phyloP scores from a whole-genome alignment of 2,113 vertebrate genomes.

The Tonatia bakeri region DNA sequence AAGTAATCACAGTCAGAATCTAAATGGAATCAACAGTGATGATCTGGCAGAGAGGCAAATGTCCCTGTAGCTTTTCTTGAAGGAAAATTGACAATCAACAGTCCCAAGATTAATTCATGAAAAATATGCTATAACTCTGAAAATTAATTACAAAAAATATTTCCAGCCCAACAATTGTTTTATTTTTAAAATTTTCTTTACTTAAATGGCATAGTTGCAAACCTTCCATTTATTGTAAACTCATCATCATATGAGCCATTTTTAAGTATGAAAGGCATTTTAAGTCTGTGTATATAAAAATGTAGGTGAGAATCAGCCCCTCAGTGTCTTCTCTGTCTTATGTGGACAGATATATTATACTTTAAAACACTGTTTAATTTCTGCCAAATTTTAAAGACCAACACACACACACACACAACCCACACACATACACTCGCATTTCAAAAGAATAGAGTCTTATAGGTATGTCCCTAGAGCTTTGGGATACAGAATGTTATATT shows the following conservation, averaged over 20 bases:
- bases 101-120: conserved; percentile 20
- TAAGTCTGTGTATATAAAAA: not conserved
- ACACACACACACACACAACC: not conserved
- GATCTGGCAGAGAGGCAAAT: conserved; percentile 62
- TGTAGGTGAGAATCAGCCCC: not conserved
- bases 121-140: not conserved
- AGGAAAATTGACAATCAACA: conserved; percentile 51
- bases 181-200: not conserved
- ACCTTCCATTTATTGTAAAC: not conserved
- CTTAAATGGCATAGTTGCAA: not conserved
- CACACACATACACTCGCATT: not conserved
- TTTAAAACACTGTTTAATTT: not conserved
- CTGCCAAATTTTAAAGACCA: not conserved
- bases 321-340: not conserved
- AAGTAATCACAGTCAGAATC: conserved; percentile 88
- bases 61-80: conserved; percentile 49
- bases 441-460: not conserved
- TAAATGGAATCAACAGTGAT: conserved; percentile 69
- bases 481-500: not conserved
- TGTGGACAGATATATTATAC: not conserved
- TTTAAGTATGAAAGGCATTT: not conserved
- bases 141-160: not conserved
- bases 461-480: not conserved
- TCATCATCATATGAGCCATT: not conserved
- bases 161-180: not conserved